phyloP scores from a whole-genome alignment of 2,888 invertebrate genomes.

The Cistogaster globosa region DNA sequence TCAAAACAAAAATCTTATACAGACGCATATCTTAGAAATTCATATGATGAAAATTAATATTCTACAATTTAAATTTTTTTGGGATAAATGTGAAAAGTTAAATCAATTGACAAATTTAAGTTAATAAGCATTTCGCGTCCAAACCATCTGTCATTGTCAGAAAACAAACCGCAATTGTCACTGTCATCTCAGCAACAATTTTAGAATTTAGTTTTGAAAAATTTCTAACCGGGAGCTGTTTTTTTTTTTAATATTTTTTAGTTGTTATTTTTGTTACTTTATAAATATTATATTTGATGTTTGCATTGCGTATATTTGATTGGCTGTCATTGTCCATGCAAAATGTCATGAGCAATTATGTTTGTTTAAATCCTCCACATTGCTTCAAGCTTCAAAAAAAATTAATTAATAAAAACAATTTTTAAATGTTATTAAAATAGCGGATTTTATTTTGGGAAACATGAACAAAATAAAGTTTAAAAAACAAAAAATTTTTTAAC shows the following conservation, averaged over 20 bases:
- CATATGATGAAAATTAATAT: too few relatives aligned
- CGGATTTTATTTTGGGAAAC: too few relatives aligned
- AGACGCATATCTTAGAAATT: too few relatives aligned
- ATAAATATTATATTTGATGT: constrained; percentile 27
- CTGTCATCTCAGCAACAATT: constrained; percentile 47
- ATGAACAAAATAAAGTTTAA: too few relatives aligned
- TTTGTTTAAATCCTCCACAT: constrained; percentile 10
- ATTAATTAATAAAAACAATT: too few relatives aligned
- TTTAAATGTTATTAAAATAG: too few relatives aligned
- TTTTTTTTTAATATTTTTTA: constrained; percentile 24
- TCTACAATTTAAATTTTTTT: too few relatives aligned
- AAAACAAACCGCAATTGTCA: constrained; percentile 58
- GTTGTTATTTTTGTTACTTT: background rate
- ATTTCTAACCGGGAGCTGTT: constrained; percentile 10
- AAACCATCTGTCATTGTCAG: constrained; percentile 51
- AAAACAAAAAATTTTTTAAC: too few relatives aligned
- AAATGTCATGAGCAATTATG: constrained; percentile 27
- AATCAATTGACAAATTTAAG: background rate
- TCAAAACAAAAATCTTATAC: too few relatives aligned
- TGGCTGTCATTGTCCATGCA: constrained; percentile 36
- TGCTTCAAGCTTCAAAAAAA: too few relatives aligned
- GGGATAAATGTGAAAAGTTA: too few relatives aligned
- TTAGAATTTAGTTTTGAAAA: constrained; percentile 31
- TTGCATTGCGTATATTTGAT: constrained; percentile 28
- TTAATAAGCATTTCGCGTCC: background rate